Evolutionary conservation across 2,888 invertebrate genomes (phyloP).

Genomic region (Omphaloscelis lunosa): DNA sequence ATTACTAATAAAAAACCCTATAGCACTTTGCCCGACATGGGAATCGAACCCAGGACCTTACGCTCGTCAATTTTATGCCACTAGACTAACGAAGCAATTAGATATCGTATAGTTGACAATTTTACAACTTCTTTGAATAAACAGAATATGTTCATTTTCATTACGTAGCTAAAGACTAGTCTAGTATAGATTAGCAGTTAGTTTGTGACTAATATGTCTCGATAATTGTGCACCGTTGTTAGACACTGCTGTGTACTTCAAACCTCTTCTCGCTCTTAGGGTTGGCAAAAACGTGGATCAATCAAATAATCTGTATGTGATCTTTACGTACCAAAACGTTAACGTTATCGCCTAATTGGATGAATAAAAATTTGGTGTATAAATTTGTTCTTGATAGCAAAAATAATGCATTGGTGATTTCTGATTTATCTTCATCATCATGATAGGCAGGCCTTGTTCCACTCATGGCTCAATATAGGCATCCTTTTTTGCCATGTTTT

Average conservation of each 20-base stretch:
- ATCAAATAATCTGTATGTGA: neutral
- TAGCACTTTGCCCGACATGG: no score
- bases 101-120: neutral
- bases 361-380: neutral
- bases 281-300: constrained; percentile 61
- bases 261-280: constrained; percentile 70
- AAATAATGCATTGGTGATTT: neutral
- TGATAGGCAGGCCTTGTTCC: no score
- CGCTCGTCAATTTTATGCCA: neutral
- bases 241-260: constrained; percentile 73
- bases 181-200: constrained; percentile 54
- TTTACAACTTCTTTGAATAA: neutral
- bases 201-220: constrained; percentile 77
- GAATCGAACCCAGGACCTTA: neutral
- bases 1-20: neutral
- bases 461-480: no score
- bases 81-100: neutral
- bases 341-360: neutral
- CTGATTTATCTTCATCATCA: no score
- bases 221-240: constrained; percentile 76
- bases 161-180: constrained; percentile 40
- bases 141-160: constrained; percentile 4
- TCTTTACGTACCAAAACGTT: neutral
- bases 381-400: no score
- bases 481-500: no score